A percentile compares a stretch with the other conserved stretches of the same genome.
Conservation (phyloP, 2,113 vertebrate species). For the Reinhardtius hippoglossoides region DNA sequence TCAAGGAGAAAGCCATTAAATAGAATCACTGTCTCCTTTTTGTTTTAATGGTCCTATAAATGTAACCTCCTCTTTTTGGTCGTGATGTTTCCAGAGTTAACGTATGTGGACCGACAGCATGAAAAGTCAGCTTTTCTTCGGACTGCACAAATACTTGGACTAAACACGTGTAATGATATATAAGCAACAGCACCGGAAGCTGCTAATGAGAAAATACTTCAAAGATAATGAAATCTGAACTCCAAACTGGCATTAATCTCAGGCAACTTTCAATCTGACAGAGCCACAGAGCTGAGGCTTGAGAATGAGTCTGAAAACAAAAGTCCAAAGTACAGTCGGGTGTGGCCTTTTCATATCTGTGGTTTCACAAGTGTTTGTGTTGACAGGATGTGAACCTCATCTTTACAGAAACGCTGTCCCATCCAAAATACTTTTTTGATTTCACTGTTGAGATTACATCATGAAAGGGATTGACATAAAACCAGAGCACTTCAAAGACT, state of each 20-base stretch:
- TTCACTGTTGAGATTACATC: constrained; percentile 8
- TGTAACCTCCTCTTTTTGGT: constrained; percentile 16
- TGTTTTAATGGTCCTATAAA: constrained; percentile 63
- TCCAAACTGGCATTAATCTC: background rate
- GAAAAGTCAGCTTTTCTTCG: constrained; percentile 13
- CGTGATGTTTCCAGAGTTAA: constrained; percentile 36
- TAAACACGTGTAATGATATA: background rate
- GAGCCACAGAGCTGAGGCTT: background rate
- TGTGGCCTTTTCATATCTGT: constrained; percentile 1
- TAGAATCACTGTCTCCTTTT: constrained; percentile 56
- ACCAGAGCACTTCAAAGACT: constrained; percentile 42
- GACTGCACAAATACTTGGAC: background rate
- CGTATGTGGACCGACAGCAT: background rate
- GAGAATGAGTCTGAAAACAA: constrained; percentile 1
- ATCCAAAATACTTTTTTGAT: constrained; percentile 10
- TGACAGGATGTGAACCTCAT: constrained; percentile 1
- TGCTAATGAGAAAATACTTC: constrained; percentile 13
- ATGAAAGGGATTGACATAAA: constrained; percentile 6
- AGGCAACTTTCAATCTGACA: background rate
- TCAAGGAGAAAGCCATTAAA: constrained; percentile 66
- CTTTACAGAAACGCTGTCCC: constrained; percentile 2
- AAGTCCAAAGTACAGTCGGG: constrained; percentile 12
- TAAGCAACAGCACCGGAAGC: background rate
- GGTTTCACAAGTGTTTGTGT: background rate
- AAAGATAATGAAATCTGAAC: background rate